Conservation (phyloP, 1,140 invertebrate species). For the Drosophila athabasca region DNA sequence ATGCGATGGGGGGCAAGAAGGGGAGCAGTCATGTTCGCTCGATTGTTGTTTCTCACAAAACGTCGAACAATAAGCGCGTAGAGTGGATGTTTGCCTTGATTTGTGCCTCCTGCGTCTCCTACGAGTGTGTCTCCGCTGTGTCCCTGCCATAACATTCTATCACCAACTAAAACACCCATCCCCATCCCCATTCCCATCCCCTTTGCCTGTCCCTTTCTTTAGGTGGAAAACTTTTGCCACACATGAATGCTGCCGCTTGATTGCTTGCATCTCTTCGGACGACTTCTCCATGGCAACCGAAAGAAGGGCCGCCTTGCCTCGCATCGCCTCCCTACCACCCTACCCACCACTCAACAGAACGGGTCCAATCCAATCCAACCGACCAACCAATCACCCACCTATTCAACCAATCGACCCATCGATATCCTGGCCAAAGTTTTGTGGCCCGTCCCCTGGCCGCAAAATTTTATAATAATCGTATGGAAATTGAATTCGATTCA, state of each 20-base stretch:
- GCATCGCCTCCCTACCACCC: too few relatives aligned
- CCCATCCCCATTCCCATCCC: too few relatives aligned
- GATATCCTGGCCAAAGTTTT: slow-evolving; percentile 27
- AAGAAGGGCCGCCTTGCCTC: background rate
- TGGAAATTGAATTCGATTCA: slow-evolving; percentile 70
- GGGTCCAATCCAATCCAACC: too few relatives aligned
- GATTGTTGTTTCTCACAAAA: slow-evolving; percentile 51
- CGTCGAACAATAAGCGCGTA: slow-evolving; percentile 37
- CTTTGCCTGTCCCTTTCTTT: too few relatives aligned
- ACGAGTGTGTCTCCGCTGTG: too few relatives aligned
- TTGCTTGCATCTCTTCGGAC: background rate
- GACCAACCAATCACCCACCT: too few relatives aligned
- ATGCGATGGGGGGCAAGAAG: background rate
- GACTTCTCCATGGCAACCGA: slow-evolving; percentile 1
- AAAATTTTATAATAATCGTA: slow-evolving; percentile 65
- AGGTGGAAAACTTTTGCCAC: slow-evolving; percentile 29
- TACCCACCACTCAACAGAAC: too few relatives aligned
- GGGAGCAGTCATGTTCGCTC: slow-evolving; percentile 14
- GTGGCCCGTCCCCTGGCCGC: slow-evolving; percentile 40
- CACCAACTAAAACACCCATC: too few relatives aligned
- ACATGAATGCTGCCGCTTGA: slow-evolving; percentile 4
- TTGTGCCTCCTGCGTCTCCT: slow-evolving; percentile 1
- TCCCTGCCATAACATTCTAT: too few relatives aligned
- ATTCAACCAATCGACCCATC: background rate
- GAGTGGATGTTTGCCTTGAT: slow-evolving; percentile 38